phyloP scores from a whole-genome alignment of 2,797 vertebrate species.

The Monodelphis domestica region DNA sequence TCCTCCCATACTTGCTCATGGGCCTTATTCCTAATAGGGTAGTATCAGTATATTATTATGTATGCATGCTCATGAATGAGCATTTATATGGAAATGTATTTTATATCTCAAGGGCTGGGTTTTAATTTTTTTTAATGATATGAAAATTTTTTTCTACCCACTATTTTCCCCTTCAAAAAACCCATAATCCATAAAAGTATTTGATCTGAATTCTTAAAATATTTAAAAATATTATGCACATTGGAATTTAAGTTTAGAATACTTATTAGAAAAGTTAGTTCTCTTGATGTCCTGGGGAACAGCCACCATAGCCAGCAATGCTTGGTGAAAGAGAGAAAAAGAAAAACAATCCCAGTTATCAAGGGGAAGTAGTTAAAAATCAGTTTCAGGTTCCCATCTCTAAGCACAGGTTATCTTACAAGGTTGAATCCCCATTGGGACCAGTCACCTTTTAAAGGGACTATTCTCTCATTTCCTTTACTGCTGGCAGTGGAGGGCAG shows the following conservation, averaged over 20 bases:
- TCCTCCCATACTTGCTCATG: background rate
- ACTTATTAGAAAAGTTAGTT: slow-evolving; percentile 28
- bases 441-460: background rate
- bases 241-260: slow-evolving; percentile 56
- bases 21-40: background rate
- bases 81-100: background rate
- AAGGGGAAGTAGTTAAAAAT: background rate
- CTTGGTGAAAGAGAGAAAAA: background rate
- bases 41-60: background rate
- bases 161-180: background rate
- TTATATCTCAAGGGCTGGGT: slow-evolving; percentile 78
- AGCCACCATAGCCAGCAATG: background rate
- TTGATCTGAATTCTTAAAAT: slow-evolving; percentile 75
- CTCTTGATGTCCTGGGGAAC: background rate
- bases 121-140: slow-evolving; percentile 76
- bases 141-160: slow-evolving; percentile 46
- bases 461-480: background rate
- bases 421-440: background rate
- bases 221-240: slow-evolving; percentile 76
- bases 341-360: background rate
- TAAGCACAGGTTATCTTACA: background rate
- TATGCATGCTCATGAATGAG: background rate
- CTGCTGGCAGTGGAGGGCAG: background rate
- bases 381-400: background rate
- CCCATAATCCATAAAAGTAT: slow-evolving; percentile 65